Evolutionary conservation across 2,113 vertebrate genomes (phyloP).

Genomic region (Sakesphorus luctuosus): DNA sequence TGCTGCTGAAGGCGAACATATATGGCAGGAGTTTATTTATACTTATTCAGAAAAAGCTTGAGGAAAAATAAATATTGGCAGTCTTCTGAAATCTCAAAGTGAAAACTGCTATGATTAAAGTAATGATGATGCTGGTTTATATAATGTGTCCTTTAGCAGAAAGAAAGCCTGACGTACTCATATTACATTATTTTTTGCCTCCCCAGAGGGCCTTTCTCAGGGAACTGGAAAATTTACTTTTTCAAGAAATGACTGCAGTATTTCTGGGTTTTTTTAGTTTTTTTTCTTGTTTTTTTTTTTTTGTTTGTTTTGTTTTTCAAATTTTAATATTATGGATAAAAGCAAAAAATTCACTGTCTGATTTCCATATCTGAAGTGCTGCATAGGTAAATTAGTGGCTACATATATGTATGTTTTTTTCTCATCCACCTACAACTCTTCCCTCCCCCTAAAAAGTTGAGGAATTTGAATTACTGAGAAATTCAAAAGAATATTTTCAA

Average conservation of each 20-base stretch:
- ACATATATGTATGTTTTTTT: not conserved
- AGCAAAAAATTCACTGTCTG: not conserved
- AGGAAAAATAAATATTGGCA: slow-evolving; percentile 7
- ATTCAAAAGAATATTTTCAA: not conserved
- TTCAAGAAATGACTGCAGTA: not conserved
- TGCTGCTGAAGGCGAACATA: not conserved
- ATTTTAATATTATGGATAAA: not conserved
- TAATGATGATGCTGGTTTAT: not conserved
- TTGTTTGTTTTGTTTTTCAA: not conserved
- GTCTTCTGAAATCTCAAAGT: not conserved
- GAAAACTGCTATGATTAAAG: slow-evolving; percentile 4
- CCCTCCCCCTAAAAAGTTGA: accelerated
- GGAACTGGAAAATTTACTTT: not conserved
- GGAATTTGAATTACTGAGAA: not conserved
- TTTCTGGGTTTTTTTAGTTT: not conserved
- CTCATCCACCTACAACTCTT: not conserved
- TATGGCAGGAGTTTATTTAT: not conserved
- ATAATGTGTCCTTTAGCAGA: not conserved
- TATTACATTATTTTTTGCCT: not conserved
- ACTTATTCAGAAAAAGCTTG: not conserved
- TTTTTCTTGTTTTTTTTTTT: no score
- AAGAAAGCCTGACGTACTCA: not conserved
- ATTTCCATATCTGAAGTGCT: not conserved
- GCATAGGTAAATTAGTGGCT: not conserved
- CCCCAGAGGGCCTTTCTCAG: not conserved